Evolutionary conservation across 2,797 vertebrate genomes (phyloP).

Genomic region (Mormyrops boulengeri): DNA sequence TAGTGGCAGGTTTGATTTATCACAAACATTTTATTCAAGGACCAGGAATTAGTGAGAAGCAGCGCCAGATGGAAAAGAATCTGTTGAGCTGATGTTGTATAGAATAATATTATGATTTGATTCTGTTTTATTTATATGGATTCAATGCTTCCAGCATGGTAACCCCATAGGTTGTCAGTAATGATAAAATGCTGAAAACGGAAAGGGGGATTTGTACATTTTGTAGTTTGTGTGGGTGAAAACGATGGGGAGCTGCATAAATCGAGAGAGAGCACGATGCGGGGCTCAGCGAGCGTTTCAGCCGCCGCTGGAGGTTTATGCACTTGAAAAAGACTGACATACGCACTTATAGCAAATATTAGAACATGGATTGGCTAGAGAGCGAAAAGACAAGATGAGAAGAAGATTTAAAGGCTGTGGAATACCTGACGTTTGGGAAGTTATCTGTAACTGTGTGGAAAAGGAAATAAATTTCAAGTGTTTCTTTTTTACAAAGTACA

Average conservation of each 20-base stretch:
- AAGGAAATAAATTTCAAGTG: background rate
- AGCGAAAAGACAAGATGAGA: background rate
- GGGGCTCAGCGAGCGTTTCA: background rate
- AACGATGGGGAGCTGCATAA: background rate
- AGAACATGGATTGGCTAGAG: background rate
- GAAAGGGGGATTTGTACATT: constrained; percentile 1
- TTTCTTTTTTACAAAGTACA: background rate
- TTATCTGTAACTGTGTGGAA: background rate
- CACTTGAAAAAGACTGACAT: background rate
- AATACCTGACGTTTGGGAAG: background rate
- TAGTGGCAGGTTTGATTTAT: constrained; percentile 65
- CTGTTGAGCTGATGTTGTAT: constrained; percentile 27
- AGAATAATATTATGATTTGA: constrained; percentile 37
- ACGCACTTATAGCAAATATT: background rate
- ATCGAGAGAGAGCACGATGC: background rate
- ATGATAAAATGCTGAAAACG: constrained; percentile 24
- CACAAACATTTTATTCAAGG: constrained; percentile 62
- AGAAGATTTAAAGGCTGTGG: background rate
- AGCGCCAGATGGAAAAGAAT: constrained; percentile 45
- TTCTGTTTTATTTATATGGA: constrained; percentile 35
- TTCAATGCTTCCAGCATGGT: constrained; percentile 27
- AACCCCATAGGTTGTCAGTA: constrained; percentile 17
- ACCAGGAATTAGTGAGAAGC: constrained; percentile 61
- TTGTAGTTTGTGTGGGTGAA: constrained; percentile 6
- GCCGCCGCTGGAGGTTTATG: constrained; percentile 16